Evolutionary conservation across 2,113 vertebrate genomes (phyloP), one percentile per base, ranked within the genome.

Genomic region (Chlorocebus sabaeus): DNA sequence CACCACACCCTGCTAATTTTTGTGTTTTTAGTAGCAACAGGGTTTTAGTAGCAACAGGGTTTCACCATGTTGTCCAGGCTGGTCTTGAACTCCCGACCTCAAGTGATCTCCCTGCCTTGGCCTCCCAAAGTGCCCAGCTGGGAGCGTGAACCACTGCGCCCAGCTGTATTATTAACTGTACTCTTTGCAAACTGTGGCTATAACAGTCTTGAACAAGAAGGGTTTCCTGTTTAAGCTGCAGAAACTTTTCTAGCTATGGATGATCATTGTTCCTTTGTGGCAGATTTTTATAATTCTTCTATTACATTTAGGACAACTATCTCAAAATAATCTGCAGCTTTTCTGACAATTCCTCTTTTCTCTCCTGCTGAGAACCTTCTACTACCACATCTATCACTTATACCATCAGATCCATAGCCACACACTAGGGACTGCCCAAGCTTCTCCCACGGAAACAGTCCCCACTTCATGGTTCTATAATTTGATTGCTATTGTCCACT

Each of bases 171-270:
- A 98, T 98, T 98, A 98, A 97, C 97, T 98, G 98, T 96, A 98
- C 97, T 98, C 98, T 98, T 99, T 99, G 98, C 98, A 98, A 98
- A 99, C 98, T 99, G 98, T 99, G 98, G 98, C 98, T 99, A 98
- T 99, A 98, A 99, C 99, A 99, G 99, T 99, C 99, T 99, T 99
- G 98, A 98, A 98, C 98, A 99, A 99, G 99, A 99, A 98, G 98
- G 97, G 96, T 98, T 98, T 99, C 98, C 98, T 98, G 98, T 99
- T 99, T 99, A 99, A 99, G 99, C 99, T 99, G 98, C 98, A 97
- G 99, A 99, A 99, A 99, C 98, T 99, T 98, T 99, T 99, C 99
- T 99, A 99, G 99, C 99, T 99, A 98, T 98, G 98, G 38, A 38
- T 38, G 98, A 98, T 18, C n/a, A 68, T 43, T 12, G 18, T 40